Conservation (phyloP, 2,113 vertebrate genomes). For the Syngnathoides biaculeatus region DNA sequence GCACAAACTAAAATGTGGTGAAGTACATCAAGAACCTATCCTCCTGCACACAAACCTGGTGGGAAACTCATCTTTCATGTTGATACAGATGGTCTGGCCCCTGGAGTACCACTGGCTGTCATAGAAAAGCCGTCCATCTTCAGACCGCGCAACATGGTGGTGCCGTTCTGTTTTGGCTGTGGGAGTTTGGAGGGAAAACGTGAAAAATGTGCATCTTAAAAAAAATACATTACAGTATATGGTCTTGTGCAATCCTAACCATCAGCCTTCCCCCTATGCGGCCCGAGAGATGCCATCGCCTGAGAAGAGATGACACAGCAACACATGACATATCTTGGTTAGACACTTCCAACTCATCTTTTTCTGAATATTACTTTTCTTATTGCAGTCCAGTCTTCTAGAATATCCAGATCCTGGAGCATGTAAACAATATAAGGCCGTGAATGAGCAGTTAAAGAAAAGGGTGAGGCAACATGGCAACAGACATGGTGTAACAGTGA, state of each 20-base stretch:
- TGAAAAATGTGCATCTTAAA: neutral
- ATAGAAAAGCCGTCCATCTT: conserved; percentile 91
- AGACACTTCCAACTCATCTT: neutral
- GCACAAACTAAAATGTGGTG: neutral
- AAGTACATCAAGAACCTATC: neutral
- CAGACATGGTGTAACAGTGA: neutral
- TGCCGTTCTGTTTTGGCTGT: conserved; percentile 86
- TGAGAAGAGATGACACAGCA: conserved; percentile 49
- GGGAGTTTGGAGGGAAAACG: conserved; percentile 67
- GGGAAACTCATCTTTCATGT: conserved; percentile 92
- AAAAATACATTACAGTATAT: neutral
- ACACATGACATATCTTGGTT: conserved; percentile 19
- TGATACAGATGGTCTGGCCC: conserved; percentile 91
- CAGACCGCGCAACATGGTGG: conserved; percentile 84
- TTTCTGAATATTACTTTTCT: conserved; percentile 78
- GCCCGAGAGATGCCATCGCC: conserved; percentile 91
- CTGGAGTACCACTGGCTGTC: conserved; percentile 93
- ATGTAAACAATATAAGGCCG: conserved; percentile 98
- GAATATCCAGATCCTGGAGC: conserved; percentile 94
- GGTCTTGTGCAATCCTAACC: conserved; percentile 71
- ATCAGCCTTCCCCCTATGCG: conserved; percentile 88
- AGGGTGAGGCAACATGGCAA: neutral
- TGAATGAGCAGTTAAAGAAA: conserved; percentile 75
- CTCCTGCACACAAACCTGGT: conserved; percentile 75
- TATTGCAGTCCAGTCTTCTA: conserved; percentile 97